Conservation (phyloP, 2,113 vertebrate genomes). For the Corythoichthys intestinalis region DNA sequence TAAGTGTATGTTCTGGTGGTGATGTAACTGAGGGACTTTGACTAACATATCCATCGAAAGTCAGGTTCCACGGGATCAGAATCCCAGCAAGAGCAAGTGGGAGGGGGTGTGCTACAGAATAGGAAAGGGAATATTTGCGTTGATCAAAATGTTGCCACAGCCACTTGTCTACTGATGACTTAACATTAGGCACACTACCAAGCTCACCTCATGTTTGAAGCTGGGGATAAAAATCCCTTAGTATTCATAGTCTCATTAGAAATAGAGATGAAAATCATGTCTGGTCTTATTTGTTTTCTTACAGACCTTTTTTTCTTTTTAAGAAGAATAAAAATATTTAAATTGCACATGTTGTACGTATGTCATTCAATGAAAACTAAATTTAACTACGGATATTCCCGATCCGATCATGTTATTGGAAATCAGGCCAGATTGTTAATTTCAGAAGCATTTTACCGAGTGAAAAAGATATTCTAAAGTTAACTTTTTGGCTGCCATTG, state of each 20-base stretch:
- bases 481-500: too few species aligned
- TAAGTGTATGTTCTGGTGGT: conserved; percentile 40
- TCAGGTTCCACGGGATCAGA: conserved; percentile 9
- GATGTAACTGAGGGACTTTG: conserved; percentile 58
- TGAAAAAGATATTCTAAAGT: too few species aligned
- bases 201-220: conserved; percentile 57
- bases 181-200: conserved; percentile 62
- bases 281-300: conserved; percentile 70
- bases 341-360: conserved; percentile 39
- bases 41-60: conserved; percentile 49
- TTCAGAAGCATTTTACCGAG: too few species aligned
- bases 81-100: not conserved
- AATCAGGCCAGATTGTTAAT: too few species aligned
- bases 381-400: not conserved
- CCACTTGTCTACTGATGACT: conserved; percentile 62
- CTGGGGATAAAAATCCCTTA: conserved; percentile 36
- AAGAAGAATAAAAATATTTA: conserved; percentile 68
- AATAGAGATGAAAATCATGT: conserved; percentile 49
- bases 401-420: too few species aligned
- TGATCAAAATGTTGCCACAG: conserved; percentile 49
- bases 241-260: conserved; percentile 50
- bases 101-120: conserved; percentile 8
- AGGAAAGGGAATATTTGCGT: conserved; percentile 51
- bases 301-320: conserved; percentile 63
- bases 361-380: conserved; percentile 6